These are phyloP conservation scores for Pseudanteris insignis DNA, from an alignment of 2,888 invertebrate genomes.

Conservation along the genomic window DNA sequence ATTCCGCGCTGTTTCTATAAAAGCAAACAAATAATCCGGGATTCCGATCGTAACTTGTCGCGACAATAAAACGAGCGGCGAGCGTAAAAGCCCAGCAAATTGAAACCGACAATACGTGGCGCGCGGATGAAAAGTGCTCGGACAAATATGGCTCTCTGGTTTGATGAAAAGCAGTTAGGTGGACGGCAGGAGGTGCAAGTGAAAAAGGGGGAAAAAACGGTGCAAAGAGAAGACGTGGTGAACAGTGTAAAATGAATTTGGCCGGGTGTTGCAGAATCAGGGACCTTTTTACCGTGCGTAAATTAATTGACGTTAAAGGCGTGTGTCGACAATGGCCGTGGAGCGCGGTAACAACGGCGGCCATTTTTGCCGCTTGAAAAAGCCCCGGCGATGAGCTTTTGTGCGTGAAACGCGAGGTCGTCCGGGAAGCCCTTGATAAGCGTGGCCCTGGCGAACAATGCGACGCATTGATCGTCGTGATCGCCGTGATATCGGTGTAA, in stretches of 20 bases:
- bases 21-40: too few species aligned
- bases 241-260: too few species aligned
- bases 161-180: constrained; percentile 20
- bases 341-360: constrained; percentile 31
- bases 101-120: constrained; percentile 32
- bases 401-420: constrained; percentile 32
- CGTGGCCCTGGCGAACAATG: constrained; percentile 53
- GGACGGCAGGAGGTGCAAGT: too few species aligned
- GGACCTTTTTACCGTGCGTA: constrained; percentile 30
- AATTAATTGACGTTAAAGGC: constrained; percentile 43
- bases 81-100: constrained; percentile 21
- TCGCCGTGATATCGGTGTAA: constrained; percentile 65
- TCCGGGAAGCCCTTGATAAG: constrained; percentile 29
- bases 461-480: constrained; percentile 62
- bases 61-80: constrained; percentile 11
- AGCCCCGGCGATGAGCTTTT: constrained; percentile 43
- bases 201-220: constrained; percentile 18
- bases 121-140: constrained; percentile 22
- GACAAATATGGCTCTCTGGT: constrained; percentile 17
- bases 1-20: too few species aligned
- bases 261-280: constrained; percentile 26
- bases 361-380: constrained; percentile 39
- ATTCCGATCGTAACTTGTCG: neutral
- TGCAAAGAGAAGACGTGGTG: too few species aligned
- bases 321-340: constrained; percentile 31